Percentiles rank a stretch among this genome's conserved stretches.
phyloP scores from a whole-genome alignment of 92 coral and sea anemone species.

The Siderastrea radians region DNA sequence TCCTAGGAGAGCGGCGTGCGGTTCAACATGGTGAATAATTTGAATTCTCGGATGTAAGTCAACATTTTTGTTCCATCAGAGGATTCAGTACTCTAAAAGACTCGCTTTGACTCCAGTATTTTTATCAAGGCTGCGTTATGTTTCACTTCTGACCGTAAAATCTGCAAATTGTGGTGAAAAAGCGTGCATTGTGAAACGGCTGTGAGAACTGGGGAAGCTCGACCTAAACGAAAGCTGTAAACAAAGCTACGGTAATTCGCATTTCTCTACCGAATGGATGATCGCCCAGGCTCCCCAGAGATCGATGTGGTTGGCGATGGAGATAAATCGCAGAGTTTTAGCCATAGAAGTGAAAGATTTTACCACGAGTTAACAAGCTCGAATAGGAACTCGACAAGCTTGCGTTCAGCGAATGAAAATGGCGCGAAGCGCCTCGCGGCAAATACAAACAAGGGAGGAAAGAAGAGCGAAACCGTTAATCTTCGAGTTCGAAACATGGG shows the following conservation, averaged over 20 bases:
- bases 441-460: constrained; percentile 23
- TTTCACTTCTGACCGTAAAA: background rate
- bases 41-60: background rate
- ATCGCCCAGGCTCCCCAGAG: constrained; percentile 21
- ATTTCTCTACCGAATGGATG: constrained; percentile 25
- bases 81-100: background rate
- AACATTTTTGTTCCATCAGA: background rate
- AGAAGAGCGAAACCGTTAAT: constrained; percentile 21
- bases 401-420: constrained; percentile 33
- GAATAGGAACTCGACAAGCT: background rate
- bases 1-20: background rate
- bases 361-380: background rate
- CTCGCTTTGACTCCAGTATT: background rate
- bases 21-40: constrained; percentile 26
- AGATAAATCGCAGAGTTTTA: background rate
- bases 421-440: constrained; percentile 47
- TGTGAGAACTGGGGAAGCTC: constrained; percentile 26
- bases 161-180: background rate
- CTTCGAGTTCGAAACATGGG: constrained; percentile 52
- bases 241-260: background rate
- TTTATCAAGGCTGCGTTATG: background rate
- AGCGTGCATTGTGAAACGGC: background rate
- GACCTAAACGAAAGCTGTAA: constrained; percentile 11
- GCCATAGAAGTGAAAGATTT: constrained; percentile 5
- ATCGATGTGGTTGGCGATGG: constrained; percentile 31